Base-by-base conservation (phyloP, 1,140 invertebrate species). In the Drosophila kikkawai region DNA sequence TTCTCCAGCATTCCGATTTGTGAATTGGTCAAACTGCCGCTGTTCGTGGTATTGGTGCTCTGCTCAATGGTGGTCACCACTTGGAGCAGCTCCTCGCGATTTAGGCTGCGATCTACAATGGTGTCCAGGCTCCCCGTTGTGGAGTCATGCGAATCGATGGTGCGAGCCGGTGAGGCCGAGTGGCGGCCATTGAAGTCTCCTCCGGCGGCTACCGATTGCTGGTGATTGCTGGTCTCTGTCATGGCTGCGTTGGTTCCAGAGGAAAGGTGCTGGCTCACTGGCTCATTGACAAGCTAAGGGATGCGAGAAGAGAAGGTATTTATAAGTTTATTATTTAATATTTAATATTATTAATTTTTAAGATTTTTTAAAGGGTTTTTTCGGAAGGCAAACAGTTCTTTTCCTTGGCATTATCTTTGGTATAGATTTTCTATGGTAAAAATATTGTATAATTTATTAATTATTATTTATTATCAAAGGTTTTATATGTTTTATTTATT, bases 121-220 rank as follows among this genome's bases (percentile, higher is more conserved):
- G 91, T 92, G 57, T 92, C 91, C 90, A 92, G 76, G 79, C 91
- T 92, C 45, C 78, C 91, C 0, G 86, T 82, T 5, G 91, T 92
- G 26, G 91, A 92, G 48, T 91, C 91, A 58, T 90, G 88, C n/a
- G 91, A 92, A 34, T 92, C 91, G 7, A 92, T 92, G 41, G 91
- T 92, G 13, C 91, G 77, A 42, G 91, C 91, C 37, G 91, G 91
- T 32, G 91, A 92, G 17, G 91, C 91, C 36, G 91, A 92, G 51
- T 92, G 91, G 3, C 91, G 75, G 12, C 81, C 85, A 6, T 29
- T 29, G 26, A 29, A 29, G 6, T 29, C 26, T 29, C 26, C 26
- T 29, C 26, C 26, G 26, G 4, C 26, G 26, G 5, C 26, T 29
- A 19, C 61, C n/a, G 45, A 7, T 29, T 63, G 69, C 50, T 71